Evolutionary conservation across 2,888 invertebrate species (phyloP), one percentile per base, ranked within the genome.

Genomic region (Nemotelus nigrinus): DNA sequence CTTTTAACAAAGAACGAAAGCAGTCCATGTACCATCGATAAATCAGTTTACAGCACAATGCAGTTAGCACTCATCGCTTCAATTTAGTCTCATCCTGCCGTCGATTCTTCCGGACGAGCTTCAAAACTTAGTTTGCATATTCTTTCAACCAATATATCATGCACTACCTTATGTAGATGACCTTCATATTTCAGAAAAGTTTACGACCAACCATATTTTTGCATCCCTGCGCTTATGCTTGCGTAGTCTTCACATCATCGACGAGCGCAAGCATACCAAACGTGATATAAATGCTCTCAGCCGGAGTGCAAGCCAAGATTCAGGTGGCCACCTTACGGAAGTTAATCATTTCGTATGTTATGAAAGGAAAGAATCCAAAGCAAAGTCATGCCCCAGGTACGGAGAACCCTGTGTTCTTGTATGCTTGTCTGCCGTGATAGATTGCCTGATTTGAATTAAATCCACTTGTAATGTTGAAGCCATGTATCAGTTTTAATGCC

Each of bases 61-160:
- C 58, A 58, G 8, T 58, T 58, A 58, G n/a, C 58, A 58, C 58
- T 58, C 25, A 58, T 58, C 58, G 58, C 6, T 50, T 50, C 25
- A 25, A 8, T 5, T 8, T 8, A 5, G 50, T 8, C 8, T 7
- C 50, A 8, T 50, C 8, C 50, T 50, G 6, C 50, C 50, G 8
- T 7, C 50, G 8, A 50, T 50, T 25, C 5, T 58, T 58, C 25
- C 25, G 25, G 25, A 25, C 25, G 25, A 25, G 25, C 25, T 25
- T 25, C 25, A 25, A 25, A 25, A 58, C 58, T 58, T n/a, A 25
- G 25, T 58, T 58, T 58, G 8, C 58, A 25, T 58, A 25, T 25
- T 25, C 58, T 5, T 58, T 58, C 58, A 58, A 58, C 25, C 25
- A 58, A 58, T 58, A 58, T 58, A n/a, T 58, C 58, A 50, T 50